Percentiles rank a stretch among this genome's conserved stretches.
Conservation (phyloP, 2,888 invertebrate genomes). For the Ischnus inquisitorius region DNA sequence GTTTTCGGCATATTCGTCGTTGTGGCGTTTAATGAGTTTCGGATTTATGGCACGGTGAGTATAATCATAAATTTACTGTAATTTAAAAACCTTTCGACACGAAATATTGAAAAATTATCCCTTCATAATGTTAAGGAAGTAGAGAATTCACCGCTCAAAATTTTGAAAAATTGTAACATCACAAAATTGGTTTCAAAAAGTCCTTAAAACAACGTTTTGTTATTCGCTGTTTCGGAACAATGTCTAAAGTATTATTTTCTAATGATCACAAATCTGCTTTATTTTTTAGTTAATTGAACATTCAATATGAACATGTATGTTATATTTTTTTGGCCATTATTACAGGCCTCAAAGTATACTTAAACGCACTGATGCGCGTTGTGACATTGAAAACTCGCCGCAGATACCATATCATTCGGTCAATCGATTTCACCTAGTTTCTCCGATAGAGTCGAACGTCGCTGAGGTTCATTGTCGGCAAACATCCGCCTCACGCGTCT, state of each 20-base stretch:
- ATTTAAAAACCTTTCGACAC: neutral
- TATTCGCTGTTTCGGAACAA: too few species aligned
- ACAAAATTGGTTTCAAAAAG: too few species aligned
- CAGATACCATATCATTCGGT: neutral
- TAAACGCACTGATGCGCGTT: neutral
- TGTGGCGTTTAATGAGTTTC: constrained; percentile 25
- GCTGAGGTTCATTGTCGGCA: constrained; percentile 15
- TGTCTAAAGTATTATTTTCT: too few species aligned
- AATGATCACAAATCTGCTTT: too few species aligned
- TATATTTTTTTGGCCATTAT: neutral
- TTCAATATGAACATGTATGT: too few species aligned
- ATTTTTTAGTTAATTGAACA: neutral
- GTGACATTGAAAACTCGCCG: neutral
- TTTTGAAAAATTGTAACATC: too few species aligned
- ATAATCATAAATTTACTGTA: constrained; percentile 9
- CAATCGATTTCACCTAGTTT: constrained; percentile 1
- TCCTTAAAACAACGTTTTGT: too few species aligned
- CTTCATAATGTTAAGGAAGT: too few species aligned
- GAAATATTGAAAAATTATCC: too few species aligned
- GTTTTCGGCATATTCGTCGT: constrained; percentile 47
- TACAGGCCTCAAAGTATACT: neutral
- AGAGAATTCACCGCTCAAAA: too few species aligned
- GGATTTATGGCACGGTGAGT: constrained; percentile 57
- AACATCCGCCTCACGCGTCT: neutral
- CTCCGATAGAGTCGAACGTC: neutral